Base-by-base conservation (phyloP, 2,888 invertebrate species). In the Yponomeuta cagnagella region DNA sequence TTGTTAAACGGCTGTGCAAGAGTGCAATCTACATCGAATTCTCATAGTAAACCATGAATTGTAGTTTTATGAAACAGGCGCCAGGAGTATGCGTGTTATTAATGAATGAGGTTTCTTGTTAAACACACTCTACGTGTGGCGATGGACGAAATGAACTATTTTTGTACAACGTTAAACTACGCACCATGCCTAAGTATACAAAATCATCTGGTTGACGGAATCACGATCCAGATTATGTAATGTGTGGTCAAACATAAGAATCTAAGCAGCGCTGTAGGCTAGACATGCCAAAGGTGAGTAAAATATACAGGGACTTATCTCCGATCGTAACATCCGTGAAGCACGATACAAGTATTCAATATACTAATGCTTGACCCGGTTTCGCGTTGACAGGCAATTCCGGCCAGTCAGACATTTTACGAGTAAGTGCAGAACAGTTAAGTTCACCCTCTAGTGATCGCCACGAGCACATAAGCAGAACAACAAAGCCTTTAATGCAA, bases 401-500 rank as follows among this genome's bases (percentile, higher is more conserved):
- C 64, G 30, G 10, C 10, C 30, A 64, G 64, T 31, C 64, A 64
- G 30, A 64, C 64, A 64, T 64, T 64, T 31, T 31, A 64, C 64
- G 30, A 64, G 64, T 31, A 52, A 30, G 23, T 68, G 10, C 48
- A 30, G 68, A 10, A 68, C 68, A 68, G 68, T 68, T 68, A 68
- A 33, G 43, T 37, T 12, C 48, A 48, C 52, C 68, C 52, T 48
- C 8, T 23, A 30, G 68, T 52, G 48, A 52, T 68, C 48, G n/a
- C 48, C 68, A 52, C 68, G 68, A 68, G n/a, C 68, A 10, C 52
- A 52, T 67, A 30, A 67, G n/a, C 30, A 48, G 52, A 48, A 71
- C 63, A 68, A 68, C 68, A 71, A 71, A 68, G 63, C 23, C 23
- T 37, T 30, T 30, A 31, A 43, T 58, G 74, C 78, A 73, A 76